Base-by-base conservation (phyloP, 1,140 invertebrate genomes). In the Heterodera carotae region DNA sequence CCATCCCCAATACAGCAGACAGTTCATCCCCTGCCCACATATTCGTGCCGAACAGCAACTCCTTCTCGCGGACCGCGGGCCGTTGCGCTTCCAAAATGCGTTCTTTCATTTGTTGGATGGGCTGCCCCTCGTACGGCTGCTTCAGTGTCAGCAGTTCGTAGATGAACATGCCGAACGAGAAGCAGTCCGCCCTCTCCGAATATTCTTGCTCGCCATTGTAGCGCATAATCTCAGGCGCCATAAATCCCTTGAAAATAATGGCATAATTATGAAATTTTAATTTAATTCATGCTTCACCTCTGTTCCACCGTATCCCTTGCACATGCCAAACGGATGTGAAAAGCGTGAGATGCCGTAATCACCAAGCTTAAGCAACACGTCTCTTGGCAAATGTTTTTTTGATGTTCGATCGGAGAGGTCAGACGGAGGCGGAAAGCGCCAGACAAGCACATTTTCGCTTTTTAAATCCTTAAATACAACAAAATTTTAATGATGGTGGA, bases 201-300 rank as follows among this genome's bases (percentile, higher is more conserved):
- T 99, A 99, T 82, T 97, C 96, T 88, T 98, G 95, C 88, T 98
- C 96, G 0, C 97, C 97, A 88, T 98, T 98, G 88, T 95, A 96
- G 68, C 94, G 91, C 89, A 98, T 94, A 77, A 98, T 98, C 90
- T 98, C 96, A 0, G 96, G 97, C 15, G 97, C 97, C 94, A 99
- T 99, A 87, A 98, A 99, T 1, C 95, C 95, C 39, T 43, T 72
- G 18, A 53, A 31, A 39, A 1, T 1, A 53, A 43, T 43, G 6
- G 12, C 2, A 43, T 12, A 43, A 43, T 43, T 43, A 18, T 53
- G 4, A 18, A 18, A 22, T 22, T 18, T 18, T 10, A 18, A 53
- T 53, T 22, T 4, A 15, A 1, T 53, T 22, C 1, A 4, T 22
- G 4, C 18, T 62, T 43, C 33, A 27, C 74, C 68, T 89, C 89